Conservation (phyloP, 2,888 invertebrate species). For the Euzetes globulus region DNA sequence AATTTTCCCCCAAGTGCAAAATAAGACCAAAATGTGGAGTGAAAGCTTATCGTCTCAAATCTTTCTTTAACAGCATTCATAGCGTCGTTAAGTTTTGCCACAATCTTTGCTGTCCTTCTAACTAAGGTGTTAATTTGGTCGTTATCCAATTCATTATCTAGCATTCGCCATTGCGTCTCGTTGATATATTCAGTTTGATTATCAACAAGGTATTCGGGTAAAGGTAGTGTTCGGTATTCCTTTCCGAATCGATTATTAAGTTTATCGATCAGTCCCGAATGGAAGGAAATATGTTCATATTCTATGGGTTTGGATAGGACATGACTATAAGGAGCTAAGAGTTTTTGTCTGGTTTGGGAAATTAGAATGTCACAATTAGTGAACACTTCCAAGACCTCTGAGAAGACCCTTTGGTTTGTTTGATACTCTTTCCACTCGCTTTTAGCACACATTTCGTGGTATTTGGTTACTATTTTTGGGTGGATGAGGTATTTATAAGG, state of each 20-base stretch:
- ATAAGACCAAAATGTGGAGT: neutral
- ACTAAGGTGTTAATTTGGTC: neutral
- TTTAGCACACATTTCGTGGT: neutral
- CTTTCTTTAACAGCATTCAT: neutral
- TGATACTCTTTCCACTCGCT: neutral
- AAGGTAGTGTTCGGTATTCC: neutral
- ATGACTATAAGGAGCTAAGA: neutral
- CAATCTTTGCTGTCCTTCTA: neutral
- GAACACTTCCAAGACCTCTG: neutral
- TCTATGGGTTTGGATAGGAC: neutral
- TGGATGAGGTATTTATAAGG: neutral
- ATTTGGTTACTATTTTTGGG: neutral
- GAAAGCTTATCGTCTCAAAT: neutral
- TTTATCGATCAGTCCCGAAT: neutral
- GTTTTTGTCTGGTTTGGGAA: neutral
- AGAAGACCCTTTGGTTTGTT: neutral
- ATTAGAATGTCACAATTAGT: neutral
- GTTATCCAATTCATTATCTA: neutral
- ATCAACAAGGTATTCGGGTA: neutral
- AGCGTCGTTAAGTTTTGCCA: neutral
- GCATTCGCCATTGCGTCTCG: neutral
- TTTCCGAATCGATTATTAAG: neutral
- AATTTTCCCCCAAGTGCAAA: neutral
- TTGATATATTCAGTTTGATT: neutral
- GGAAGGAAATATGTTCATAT: neutral